phyloP scores from a whole-genome alignment of 2,797 vertebrate genomes.

The Odontamblyopus lacepedii region DNA sequence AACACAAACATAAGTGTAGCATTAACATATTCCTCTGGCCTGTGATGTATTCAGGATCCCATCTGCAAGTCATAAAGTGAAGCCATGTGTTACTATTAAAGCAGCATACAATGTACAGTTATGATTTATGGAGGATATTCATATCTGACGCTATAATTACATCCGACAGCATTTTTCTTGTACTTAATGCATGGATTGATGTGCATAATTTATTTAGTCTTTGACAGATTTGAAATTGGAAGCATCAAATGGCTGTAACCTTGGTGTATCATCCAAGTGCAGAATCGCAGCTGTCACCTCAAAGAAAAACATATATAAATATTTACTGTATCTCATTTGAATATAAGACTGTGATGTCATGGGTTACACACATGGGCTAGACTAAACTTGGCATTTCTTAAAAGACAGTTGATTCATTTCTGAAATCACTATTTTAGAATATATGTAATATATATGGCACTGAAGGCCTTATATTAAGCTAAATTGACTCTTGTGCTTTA shows the following conservation, averaged over 20 bases:
- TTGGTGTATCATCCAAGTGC: constrained; percentile 51
- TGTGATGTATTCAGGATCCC: constrained; percentile 34
- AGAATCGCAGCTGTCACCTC: constrained; percentile 50
- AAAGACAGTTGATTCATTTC: too few relatives aligned
- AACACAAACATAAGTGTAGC: constrained; percentile 53
- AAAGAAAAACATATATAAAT: constrained; percentile 44
- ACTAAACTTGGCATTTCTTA: too few relatives aligned
- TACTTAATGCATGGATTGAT: constrained; percentile 58
- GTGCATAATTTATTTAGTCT: constrained; percentile 72
- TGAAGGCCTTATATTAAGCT: too few relatives aligned
- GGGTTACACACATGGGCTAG: not conserved
- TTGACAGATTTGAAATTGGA: constrained; percentile 69
- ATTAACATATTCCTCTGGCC: constrained; percentile 26
- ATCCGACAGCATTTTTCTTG: constrained; percentile 56
- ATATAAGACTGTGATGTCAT: constrained; percentile 8
- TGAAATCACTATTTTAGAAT: too few relatives aligned
- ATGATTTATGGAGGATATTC: constrained; percentile 70
- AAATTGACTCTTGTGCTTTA: too few relatives aligned
- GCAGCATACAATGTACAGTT: constrained; percentile 44
- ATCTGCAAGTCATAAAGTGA: constrained; percentile 42
- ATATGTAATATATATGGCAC: too few relatives aligned
- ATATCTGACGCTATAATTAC: constrained; percentile 66
- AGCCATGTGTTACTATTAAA: constrained; percentile 48
- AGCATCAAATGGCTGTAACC: constrained; percentile 64
- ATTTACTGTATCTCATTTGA: constrained; percentile 40